Base-by-base conservation (phyloP, 2,888 invertebrate genomes). In the Agrotis puta region DNA sequence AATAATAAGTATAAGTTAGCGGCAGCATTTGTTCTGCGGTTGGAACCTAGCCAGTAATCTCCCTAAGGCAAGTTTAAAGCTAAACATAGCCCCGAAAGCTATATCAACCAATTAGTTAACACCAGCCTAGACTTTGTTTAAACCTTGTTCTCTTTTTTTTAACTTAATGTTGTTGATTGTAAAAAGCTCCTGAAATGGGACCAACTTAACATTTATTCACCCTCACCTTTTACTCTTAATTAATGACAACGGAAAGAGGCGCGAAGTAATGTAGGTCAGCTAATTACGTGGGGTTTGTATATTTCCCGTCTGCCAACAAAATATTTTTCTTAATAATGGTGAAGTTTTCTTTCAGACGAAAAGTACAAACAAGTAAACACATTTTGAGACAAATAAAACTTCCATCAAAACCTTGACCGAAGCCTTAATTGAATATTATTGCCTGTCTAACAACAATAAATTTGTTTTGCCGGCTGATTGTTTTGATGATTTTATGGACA, bases 41-140 rank as follows among this genome's bases (percentile, higher is more conserved):
- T 91, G 90, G 90, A 87, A 57, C 84, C 77, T 58, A 87, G 90
- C 90, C 90, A 91, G 86, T 81, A 79, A 86, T 87, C 85, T 64
- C 87, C 84, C 85, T 85, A 85, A 87, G 86, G 86, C 83, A 82
- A 86, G 86, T 89, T 88, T 88, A 88, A 89, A 81, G 79, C 83
- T 72, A 79, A 84, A 81, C 84, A 78, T 72, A 79, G 75, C 85
- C 84, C 84, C 79, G 74, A 72, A 77, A 81, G 68, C 70, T 59
- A 69, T 64, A 54, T 58, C 20, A 64, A 63, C 54, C 63, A 75
- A 64, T 67, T 74, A 74, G 70, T 64, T 70, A 57, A 57, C 68
- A 61, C 65, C 53, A 54, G 27, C 11, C n/a, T 57, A 63, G 64
- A 56, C 54, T 48, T 73, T 57, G 39, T 79, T 62, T 48, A 58